These are phyloP conservation scores for Lasioglossum marginatum DNA, from an alignment of 2,888 invertebrate genomes.

Conservation along the genomic window DNA sequence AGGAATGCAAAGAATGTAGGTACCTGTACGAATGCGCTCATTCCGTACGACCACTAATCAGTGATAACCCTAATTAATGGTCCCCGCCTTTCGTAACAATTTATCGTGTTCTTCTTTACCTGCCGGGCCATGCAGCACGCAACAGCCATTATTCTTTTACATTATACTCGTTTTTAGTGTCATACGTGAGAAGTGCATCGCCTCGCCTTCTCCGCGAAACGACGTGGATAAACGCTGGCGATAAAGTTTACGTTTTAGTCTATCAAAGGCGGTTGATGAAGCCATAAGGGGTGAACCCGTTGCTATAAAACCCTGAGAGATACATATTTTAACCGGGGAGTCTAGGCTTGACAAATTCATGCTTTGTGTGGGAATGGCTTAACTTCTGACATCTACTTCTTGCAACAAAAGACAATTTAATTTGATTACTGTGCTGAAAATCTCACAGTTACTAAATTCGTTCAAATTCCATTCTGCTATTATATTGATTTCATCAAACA, in stretches of 20 bases:
- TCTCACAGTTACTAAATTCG: neutral
- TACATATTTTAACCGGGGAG: neutral
- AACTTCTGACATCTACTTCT: neutral
- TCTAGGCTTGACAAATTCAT: neutral
- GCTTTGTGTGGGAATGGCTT: neutral
- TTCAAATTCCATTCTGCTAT: neutral
- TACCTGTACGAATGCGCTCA: neutral
- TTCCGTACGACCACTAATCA: neutral
- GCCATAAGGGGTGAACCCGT: neutral
- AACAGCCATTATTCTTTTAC: neutral
- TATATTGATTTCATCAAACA: neutral
- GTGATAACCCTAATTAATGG: neutral
- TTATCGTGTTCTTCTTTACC: neutral
- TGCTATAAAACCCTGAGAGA: too few species aligned
- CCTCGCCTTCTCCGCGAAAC: neutral
- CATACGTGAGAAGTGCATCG: conserved; percentile 7
- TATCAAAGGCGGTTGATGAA: neutral
- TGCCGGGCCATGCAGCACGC: neutral
- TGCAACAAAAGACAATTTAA: neutral
- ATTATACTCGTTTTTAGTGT: neutral
- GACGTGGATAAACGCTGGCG: neutral
- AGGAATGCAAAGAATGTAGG: neutral
- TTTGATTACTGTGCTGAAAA: neutral
- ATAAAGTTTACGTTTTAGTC: conserved; percentile 11
- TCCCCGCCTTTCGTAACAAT: neutral